Evolutionary conservation across 1,140 invertebrate species (phyloP).

Genomic region (Diprion similis): DNA sequence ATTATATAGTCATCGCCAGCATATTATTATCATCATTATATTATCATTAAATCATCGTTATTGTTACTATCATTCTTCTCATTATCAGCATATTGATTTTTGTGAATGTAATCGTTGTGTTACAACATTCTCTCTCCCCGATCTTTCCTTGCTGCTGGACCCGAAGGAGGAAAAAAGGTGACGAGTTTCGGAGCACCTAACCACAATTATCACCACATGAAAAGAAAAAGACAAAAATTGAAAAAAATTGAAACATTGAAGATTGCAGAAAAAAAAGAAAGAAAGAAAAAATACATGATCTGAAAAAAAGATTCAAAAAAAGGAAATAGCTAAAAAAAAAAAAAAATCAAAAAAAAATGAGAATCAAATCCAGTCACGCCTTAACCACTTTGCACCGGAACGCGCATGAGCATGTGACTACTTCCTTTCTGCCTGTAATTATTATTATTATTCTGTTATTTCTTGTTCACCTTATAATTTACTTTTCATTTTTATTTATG

Average conservation of each 20-base stretch:
- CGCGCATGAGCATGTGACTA: slow-evolving; percentile 54
- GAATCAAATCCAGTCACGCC: slow-evolving; percentile 46
- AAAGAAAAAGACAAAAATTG: slow-evolving; percentile 34
- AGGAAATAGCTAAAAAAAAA: slow-evolving; percentile 27
- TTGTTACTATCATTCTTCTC: background rate
- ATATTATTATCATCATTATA: slow-evolving; percentile 31
- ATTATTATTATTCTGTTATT: slow-evolving; percentile 15
- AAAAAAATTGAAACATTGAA: slow-evolving; percentile 33
- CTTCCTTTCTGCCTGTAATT: background rate
- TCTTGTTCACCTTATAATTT: slow-evolving; percentile 10
- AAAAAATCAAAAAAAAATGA: slow-evolving; percentile 27
- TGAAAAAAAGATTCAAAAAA: slow-evolving; percentile 33
- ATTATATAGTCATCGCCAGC: slow-evolving; percentile 45
- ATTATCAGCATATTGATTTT: slow-evolving; percentile 47
- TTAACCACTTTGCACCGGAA: slow-evolving; percentile 53
- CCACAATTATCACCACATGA: slow-evolving; percentile 55
- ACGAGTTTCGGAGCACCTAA: slow-evolving; percentile 69
- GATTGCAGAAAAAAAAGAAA: slow-evolving; percentile 23
- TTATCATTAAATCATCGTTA: slow-evolving; percentile 4
- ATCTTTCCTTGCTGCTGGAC: slow-evolving; percentile 68
- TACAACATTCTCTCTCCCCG: slow-evolving; percentile 64
- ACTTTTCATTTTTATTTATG: slow-evolving; percentile 21
- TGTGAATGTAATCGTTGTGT: slow-evolving; percentile 65
- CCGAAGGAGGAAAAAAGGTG: slow-evolving; percentile 76
- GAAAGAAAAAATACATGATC: slow-evolving; percentile 28